Evolutionary conservation across 2,113 vertebrate species (phyloP), one percentile per base, ranked within the genome.

Genomic region (Xiphophorus maculatus): DNA sequence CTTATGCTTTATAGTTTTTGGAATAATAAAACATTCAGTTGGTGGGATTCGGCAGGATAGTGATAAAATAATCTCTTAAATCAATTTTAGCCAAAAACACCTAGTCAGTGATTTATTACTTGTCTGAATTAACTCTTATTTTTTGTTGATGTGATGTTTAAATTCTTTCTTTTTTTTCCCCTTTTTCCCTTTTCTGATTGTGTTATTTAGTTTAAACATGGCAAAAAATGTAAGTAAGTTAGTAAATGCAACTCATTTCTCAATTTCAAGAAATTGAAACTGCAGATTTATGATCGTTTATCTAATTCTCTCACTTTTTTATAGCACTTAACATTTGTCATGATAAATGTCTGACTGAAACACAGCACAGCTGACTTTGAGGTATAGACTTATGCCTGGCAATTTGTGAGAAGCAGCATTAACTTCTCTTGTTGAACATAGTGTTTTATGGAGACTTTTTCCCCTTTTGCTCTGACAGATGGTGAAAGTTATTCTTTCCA

Each of bases 391-490:
- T 48, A 17, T n/a, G 22, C 25, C 9, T 58, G 51, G 51, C 51
- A 58, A 58, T n/a, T 48, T 48, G 51, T 25, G 19, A n/a, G n/a
- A n/a, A 58, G 51, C 22, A n/a, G 51, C 25, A 58, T 58, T 22
- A n/a, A 58, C 9, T n/a, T 58, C 25, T 58, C 25, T 25, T 58
- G 25, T 58, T n/a, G 25, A 58, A 58, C 51, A 58, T 2, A 25
- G 1, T 58, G 25, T 58, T 58, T 58, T n/a, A 58, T 58, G 51
- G 51, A 58, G 51, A 58, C 8, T n/a, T 58, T 58, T 54, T 58
- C 2, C 51, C 51, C 51, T n/a, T 58, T 83, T 79, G 37, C 64
- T 33, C 22, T 66, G 35, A 22, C 79, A 77, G 83, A 87, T 82
- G 81, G 64, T 76, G 14, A 66, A 79, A 67, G 66, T 74, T 71